Base-by-base conservation (phyloP, 2,888 invertebrate species). In the Ditula angustiorana region DNA sequence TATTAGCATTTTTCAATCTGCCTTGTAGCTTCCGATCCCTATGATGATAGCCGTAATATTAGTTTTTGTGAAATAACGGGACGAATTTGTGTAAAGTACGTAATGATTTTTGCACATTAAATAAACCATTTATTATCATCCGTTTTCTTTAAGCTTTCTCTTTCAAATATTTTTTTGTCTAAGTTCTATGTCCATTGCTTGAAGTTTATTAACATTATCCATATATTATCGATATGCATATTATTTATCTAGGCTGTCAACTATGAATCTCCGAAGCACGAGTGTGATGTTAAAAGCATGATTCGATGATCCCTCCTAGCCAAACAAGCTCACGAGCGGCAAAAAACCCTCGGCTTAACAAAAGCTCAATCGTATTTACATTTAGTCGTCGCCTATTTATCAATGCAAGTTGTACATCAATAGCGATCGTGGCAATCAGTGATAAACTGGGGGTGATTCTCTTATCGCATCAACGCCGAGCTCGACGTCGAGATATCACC, bases 341-440 rank as follows among this genome's bases (percentile, higher is more conserved):
- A 56, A 75, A 64, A 68, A 57, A 68, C 59, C 64, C 71, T 61
- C 68, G 68, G 68, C 71, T 67, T 68, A 80, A 86, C 83, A 86
- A 88, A 86, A 85, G 83, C 81, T 80, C 86, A 84, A 85, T 86
- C 79, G 80, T 89, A 86, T 88, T 89, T 90, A 90, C 87, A 88
- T 87, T 87, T 82, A 86, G 82, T 85, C 83, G 82, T 82, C 78
- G 77, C 78, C 79, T 76, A 90, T 91, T 82, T 80, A 90, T 91
- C 91, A 90, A 80, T 70, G 77, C 76, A 75, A 77, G 77, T 75
- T 78, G 76, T 79, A 75, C 83, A 77, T 88, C 83, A 86, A 86
- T 83, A 85, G 80, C 73, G 69, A 76, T 79, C 85, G 76, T 86
- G 86, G 88, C 89, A 88, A 91, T 88, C 85, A 79, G 78, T 85